Conservation (phyloP, 2,888 invertebrate genomes). For the Dryadula phaetusa region DNA sequence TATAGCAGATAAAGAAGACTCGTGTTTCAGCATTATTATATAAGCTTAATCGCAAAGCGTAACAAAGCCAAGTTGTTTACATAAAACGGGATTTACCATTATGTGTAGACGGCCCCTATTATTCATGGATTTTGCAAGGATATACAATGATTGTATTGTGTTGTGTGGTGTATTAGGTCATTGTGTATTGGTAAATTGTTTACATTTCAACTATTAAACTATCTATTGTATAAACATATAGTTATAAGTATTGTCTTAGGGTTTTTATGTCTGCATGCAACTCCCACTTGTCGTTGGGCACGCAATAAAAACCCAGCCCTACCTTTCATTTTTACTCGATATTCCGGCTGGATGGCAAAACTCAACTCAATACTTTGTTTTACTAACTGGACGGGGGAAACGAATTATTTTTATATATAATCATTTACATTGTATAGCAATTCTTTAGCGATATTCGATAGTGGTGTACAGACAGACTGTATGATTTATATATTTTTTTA, state of each 20-base stretch:
- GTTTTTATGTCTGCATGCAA: too few species aligned
- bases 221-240: background rate
- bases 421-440: too few species aligned
- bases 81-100: conserved; percentile 18
- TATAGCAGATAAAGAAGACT: background rate
- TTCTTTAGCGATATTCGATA: too few species aligned
- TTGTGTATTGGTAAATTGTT: conserved; percentile 12
- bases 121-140: conserved; percentile 14
- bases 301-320: too few species aligned
- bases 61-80: conserved; percentile 16
- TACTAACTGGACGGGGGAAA: too few species aligned
- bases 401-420: too few species aligned
- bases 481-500: too few species aligned
- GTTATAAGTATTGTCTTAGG: too few species aligned
- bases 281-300: too few species aligned
- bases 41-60: conserved; percentile 5
- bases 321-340: too few species aligned
- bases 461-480: too few species aligned
- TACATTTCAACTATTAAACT: background rate
- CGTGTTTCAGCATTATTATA: conserved; percentile 3
- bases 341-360: too few species aligned
- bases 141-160: conserved; percentile 9
- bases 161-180: conserved; percentile 14
- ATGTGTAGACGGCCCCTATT: conserved; percentile 13
- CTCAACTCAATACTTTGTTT: background rate